Evolutionary conservation across 2,888 invertebrate genomes (phyloP), one percentile per base, ranked within the genome.

Genomic region (Sclerodermus sp.): DNA sequence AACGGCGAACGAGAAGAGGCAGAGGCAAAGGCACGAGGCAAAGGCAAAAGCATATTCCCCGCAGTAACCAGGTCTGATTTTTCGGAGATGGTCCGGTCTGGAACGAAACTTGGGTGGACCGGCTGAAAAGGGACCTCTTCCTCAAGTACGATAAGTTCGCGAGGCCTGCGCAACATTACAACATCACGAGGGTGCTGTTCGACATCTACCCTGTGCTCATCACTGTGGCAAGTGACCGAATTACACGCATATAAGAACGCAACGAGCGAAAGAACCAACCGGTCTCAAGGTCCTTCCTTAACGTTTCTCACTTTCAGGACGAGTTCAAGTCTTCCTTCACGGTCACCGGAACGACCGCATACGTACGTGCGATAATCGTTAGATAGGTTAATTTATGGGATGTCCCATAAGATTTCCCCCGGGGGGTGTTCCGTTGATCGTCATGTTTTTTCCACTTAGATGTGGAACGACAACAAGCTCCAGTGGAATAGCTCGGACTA

Each of bases 381-480:
- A 30, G 30, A 9, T 30, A 10, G 30, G 30, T 9, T 9, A 30
- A 30, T 30, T 30, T 30, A n/a, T n/a, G n/a, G n/a, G n/a, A n/a
- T n/a, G n/a, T n/a, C n/a, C n/a, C n/a, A n/a, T n/a, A n/a, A n/a
- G n/a, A n/a, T n/a, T n/a, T n/a, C n/a, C n/a, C n/a, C n/a, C n/a
- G n/a, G n/a, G n/a, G n/a, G n/a, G n/a, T n/a, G n/a, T n/a, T n/a
- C n/a, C n/a, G n/a, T n/a, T n/a, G n/a, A n/a, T n/a, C n/a, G n/a
- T n/a, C n/a, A n/a, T n/a, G n/a, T n/a, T n/a, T n/a, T n/a, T n/a
- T n/a, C n/a, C n/a, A n/a, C n/a, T n/a, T n/a, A 91, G 91, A 70
- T 68, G n/a, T 92, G 92, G 92, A 76, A 73, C 37, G 92, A 92
- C 70, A 83, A 84, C n/a, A 87, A 89, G 49, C 77, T 91, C 3